phyloP scores from a whole-genome alignment of 2,888 invertebrate species.

The Mythimna lalbum region DNA sequence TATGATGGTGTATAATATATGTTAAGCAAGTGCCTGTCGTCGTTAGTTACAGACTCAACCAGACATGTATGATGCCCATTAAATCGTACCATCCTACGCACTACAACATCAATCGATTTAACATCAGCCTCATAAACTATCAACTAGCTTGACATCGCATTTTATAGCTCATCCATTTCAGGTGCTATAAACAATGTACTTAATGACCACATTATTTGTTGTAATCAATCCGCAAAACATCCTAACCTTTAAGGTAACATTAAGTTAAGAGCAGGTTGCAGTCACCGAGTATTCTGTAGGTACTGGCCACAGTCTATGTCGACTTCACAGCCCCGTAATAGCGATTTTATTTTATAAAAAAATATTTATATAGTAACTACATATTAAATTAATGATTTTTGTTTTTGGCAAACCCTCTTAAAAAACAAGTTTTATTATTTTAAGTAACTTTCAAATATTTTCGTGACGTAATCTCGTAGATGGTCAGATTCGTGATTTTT shows the following conservation, averaged over 20 bases:
- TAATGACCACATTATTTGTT: conserved; percentile 65
- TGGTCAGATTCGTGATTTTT: too few species aligned
- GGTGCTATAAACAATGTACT: conserved; percentile 58
- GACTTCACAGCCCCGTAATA: too few species aligned
- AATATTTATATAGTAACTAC: too few species aligned
- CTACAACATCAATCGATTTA: conserved; percentile 43
- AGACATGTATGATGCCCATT: conserved; percentile 51
- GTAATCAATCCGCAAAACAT: conserved; percentile 64
- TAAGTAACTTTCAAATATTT: too few species aligned
- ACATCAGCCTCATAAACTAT: conserved; percentile 51
- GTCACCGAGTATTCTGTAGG: too few species aligned
- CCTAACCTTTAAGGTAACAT: conserved; percentile 60
- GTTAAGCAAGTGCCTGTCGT: conserved; percentile 13
- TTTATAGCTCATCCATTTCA: conserved; percentile 61
- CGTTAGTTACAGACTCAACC: conserved; percentile 11
- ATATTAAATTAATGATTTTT: too few species aligned
- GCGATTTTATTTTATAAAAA: too few species aligned
- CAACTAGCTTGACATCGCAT: conserved; percentile 52
- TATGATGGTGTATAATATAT: conserved; percentile 3
- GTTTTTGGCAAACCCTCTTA: too few species aligned
- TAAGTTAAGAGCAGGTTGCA: conserved; percentile 37
- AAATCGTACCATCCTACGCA: conserved; percentile 54
- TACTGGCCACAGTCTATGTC: too few species aligned
- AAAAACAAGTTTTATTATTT: too few species aligned
- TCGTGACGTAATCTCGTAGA: too few species aligned